Evolutionary conservation across 1,140 invertebrate species (phyloP).

Genomic region (Drosophila kanapiae): DNA sequence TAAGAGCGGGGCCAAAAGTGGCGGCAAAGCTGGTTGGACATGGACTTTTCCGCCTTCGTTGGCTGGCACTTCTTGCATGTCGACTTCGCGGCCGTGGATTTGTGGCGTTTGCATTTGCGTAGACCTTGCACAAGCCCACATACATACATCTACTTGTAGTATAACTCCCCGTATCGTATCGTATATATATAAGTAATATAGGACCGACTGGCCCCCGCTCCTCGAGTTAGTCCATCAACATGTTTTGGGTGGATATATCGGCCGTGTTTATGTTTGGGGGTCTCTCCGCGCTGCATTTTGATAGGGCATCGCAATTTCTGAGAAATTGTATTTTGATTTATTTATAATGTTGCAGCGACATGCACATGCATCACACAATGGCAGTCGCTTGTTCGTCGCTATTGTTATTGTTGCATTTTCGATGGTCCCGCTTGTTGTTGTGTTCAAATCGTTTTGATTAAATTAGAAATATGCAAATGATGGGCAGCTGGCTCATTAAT

Average conservation of each 20-base stretch:
- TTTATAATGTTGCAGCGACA: constrained; percentile 84
- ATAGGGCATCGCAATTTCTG: constrained; percentile 84
- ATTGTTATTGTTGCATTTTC: constrained; percentile 32
- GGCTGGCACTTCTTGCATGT: constrained; percentile 54
- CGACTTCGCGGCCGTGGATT: constrained; percentile 36
- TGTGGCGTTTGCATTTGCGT: constrained; percentile 63
- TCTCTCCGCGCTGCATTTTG: constrained; percentile 62
- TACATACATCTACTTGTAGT: background rate
- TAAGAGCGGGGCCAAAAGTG: constrained; percentile 16
- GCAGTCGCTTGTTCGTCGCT: constrained; percentile 30
- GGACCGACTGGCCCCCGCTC: constrained; percentile 22
- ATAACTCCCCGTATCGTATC: background rate
- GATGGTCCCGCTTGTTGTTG: constrained; percentile 40
- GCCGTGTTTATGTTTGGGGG: constrained; percentile 59
- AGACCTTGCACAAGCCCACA: constrained; percentile 35
- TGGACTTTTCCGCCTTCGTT: constrained; percentile 76
- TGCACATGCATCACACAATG: constrained; percentile 67
- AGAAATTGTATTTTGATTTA: constrained; percentile 85
- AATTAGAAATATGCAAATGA: constrained; percentile 84
- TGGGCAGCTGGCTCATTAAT: constrained; percentile 69
- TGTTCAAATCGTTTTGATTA: constrained; percentile 78
- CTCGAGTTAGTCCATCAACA: constrained; percentile 54
- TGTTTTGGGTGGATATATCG: constrained; percentile 78
- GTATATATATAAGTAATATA: constrained; percentile 5
- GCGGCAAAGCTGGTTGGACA: constrained; percentile 67